Evolutionary conservation across 1,140 invertebrate genomes (phyloP), one percentile per base, ranked within the genome.

Genomic region (Kradibia gibbosae): DNA sequence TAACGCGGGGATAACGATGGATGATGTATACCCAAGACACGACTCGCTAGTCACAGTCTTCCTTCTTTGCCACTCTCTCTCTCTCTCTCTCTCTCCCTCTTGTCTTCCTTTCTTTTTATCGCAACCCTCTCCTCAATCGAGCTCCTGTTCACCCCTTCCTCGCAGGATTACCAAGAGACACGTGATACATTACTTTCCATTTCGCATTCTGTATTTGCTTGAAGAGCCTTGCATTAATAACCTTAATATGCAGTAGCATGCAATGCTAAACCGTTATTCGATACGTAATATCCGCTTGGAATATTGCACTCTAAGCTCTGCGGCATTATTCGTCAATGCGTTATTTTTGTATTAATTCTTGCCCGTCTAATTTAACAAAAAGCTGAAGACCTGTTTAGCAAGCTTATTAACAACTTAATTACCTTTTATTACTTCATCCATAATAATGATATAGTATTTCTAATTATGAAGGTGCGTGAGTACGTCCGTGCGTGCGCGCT

Each of bases 1-100:
- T 84, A 81, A 57, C 36, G 13, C 31, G 60, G 3, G 34, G 34
- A 67, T 67, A 67, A 67, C 34, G 34, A 67, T n/a, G 62, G 34
- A 67, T 39, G 62, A 67, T 67, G 34, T 39, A 15, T n/a, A 36
- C n/a, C 31, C 8, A 65, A 65, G 60, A 65, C n/a, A 65, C n/a
- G n/a, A 28, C 17, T 28, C 60, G 31, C 11, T 65, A 65, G 60
- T 36, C 60, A 36, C 31, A 36, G 34, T 1, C 25, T 25, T 25
- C 28, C 4, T 55, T 55, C 20, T 55, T 55, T 39, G 34, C 39
- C 62, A 10, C 62, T 67, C 17, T 22, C 34, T 67, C 62, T 39
- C 62, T 22, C 20, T 39, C 62, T 67, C 50, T 53, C 50, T 67
- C 17, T 67, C n/a, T 67, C 34, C 36, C 60, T 7, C 3, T 39